Evolutionary conservation across 2,113 vertebrate genomes (phyloP).

Genomic region (Menidia beryllina): DNA sequence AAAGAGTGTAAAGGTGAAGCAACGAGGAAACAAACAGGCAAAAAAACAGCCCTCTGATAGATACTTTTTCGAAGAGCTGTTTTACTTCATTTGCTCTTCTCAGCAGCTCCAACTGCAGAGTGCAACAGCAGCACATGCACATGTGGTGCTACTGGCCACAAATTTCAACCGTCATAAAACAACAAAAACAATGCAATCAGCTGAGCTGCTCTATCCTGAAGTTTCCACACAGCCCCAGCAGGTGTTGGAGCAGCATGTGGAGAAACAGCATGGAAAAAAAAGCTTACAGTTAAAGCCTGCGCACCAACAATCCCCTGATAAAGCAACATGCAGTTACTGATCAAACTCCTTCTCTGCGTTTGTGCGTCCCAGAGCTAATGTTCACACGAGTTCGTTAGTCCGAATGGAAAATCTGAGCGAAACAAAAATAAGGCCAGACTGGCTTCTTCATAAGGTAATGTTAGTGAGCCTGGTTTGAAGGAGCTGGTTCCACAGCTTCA

Average conservation of each 20-base stretch:
- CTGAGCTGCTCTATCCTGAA: slow-evolving; percentile 16
- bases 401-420: slow-evolving; percentile 65
- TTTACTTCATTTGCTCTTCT: slow-evolving; percentile 9
- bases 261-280: slow-evolving; percentile 13
- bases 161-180: background rate
- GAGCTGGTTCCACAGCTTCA: slow-evolving; percentile 2
- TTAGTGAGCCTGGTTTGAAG: background rate
- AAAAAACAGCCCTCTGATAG: background rate
- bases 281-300: slow-evolving; percentile 43
- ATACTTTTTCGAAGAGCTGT: background rate
- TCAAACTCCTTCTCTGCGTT: slow-evolving; percentile 58
- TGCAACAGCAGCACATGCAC: background rate
- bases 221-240: slow-evolving; percentile 40
- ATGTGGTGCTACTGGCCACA: slow-evolving; percentile 10
- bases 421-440: slow-evolving; percentile 37
- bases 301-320: slow-evolving; percentile 32
- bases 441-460: too few relatives aligned
- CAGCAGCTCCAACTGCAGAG: background rate
- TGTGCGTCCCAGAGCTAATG: slow-evolving; percentile 66
- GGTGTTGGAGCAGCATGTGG: slow-evolving; percentile 12
- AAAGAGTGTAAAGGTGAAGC: background rate
- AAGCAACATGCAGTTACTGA: slow-evolving; percentile 72
- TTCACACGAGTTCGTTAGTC: slow-evolving; percentile 65
- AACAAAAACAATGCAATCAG: slow-evolving; percentile 10
- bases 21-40: background rate